Conservation (phyloP, 2,797 vertebrate species). For the Diplodus sargus region DNA sequence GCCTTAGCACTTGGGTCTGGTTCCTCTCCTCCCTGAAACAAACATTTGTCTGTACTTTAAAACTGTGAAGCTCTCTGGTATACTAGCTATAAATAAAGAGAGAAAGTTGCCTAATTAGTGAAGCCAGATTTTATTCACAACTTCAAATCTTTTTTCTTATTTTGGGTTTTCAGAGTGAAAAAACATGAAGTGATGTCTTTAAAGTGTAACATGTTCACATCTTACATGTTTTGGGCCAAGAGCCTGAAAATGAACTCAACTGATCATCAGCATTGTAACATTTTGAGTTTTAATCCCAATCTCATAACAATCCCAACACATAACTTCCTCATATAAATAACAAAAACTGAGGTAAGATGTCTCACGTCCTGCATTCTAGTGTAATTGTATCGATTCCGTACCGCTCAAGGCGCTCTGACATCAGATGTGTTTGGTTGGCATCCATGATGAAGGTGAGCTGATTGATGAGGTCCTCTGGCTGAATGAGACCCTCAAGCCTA, state of each 20-base stretch:
- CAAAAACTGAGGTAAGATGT: background rate
- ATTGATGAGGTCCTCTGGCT: slow-evolving; percentile 96
- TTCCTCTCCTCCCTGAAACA: slow-evolving; percentile 94
- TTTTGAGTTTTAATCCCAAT: background rate
- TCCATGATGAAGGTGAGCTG: slow-evolving; percentile 99
- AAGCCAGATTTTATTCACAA: background rate
- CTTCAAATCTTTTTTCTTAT: background rate
- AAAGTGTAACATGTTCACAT: background rate
- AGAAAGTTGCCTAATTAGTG: background rate
- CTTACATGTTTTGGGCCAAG: background rate
- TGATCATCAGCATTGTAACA: background rate
- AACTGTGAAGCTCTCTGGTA: background rate
- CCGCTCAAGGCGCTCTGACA: slow-evolving; percentile 97
- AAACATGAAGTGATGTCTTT: no score
- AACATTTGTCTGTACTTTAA: background rate
- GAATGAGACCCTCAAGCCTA: slow-evolving; percentile 95
- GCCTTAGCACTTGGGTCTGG: slow-evolving; percentile 96
- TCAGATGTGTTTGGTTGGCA: slow-evolving; percentile 97
- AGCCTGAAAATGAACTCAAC: background rate
- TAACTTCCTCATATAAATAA: background rate
- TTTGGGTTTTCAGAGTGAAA: background rate
- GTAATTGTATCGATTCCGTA: slow-evolving; percentile 61
- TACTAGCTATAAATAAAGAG: background rate
- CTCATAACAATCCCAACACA: background rate
- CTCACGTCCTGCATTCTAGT: background rate